Base-by-base conservation (phyloP, 2,888 invertebrate genomes). In the Lydus trimaculatus region DNA sequence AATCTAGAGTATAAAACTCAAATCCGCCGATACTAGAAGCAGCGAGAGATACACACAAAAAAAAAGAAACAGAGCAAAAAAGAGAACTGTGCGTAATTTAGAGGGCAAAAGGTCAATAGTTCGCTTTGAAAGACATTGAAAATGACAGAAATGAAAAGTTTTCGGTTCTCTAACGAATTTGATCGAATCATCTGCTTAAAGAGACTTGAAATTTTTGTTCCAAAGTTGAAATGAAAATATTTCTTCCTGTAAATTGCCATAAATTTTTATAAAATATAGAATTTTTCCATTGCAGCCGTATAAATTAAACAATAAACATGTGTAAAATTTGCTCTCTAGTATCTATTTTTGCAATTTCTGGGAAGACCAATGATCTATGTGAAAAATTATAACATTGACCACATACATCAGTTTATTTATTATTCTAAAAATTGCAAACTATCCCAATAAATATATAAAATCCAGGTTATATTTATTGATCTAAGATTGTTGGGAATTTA, bases 391-490 rank as follows among this genome's bases (percentile, higher is more conserved):
- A 13, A 23, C 1, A 48, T 20, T 48, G 17, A 11, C 8, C 48
- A n/a, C 1, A 9, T 9, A 20, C 11, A 20, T 9, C n/a, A n/a
- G n/a, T n/a, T 0, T 56, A 56, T 56, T 56, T 56, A 56, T 56
- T 56, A 25, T 25, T 15, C 9, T 11, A 20, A 4, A 52, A 52
- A 23, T 5, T 56, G 15, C n/a, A 11, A 48, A 48, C 28, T 56
- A 56, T 56, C 23, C 8, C 15, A 56, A 15, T 25, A 25, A 3
- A 28, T 15, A n/a, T 15, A n/a, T 13, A 56, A 56, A 11, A 56
- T 28, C 15, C 56, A 56, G 56, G 56, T n/a, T 28, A n/a, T 56
- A 25, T 56, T 56, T 56, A 56, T 56, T 56, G 56, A 56, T 56
- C 56, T 23, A 56, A 56, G 5, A 56, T 25, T 28, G 28, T 56